Base-by-base conservation (phyloP, 2,113 vertebrate species). In the Centropus unirufus region DNA sequence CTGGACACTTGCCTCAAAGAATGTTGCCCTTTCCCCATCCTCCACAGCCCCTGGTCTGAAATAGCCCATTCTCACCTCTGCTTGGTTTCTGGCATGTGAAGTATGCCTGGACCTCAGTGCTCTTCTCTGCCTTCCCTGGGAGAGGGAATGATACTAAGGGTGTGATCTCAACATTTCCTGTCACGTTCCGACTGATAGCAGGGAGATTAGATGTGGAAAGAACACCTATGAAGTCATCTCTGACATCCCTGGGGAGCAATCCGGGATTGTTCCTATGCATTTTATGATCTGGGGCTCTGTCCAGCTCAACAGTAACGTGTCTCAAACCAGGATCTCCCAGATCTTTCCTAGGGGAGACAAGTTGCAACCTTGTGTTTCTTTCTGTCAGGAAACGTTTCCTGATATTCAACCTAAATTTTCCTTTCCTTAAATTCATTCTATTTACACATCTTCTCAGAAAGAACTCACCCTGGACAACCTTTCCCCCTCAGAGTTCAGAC, bases 171-270 rank as follows among this genome's bases (percentile, higher is more conserved):
- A n/a, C 2, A 1, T 47, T 93, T 95, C 90, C 90, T 14, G 9
- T 44, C 0, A 0, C 9, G 2, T 79, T 81, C 70, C 70, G 79
- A 32, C 72, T 8, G 91, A 55, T 32, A 73, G 11, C 1, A 1
- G 68, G 78, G 80, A 89, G 83, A 40, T 87, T 66, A 63, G 73
- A 59, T 87, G 59, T 94, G 96, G 90, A 94, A 97, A 94, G 77
- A 96, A 90, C 85, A 83, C 76, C 92, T 88, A 62, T 96, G 96
- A 97, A 92, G 72, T 97, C 93, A 95, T 39, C 78, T 57, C 46
- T 51, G 67, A 14, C 14, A 49, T 29, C 95, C 70, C 83, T 0
- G 0, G 51, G 68, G 96, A 91, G 79, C 84, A 55, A 67, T 78
- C 26, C 2, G 0, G 13, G 39, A 57, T 55, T 90, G 82, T 95